phyloP scores from a whole-genome alignment of 2,797 vertebrate genomes.

The Hemitrygon akajei region DNA sequence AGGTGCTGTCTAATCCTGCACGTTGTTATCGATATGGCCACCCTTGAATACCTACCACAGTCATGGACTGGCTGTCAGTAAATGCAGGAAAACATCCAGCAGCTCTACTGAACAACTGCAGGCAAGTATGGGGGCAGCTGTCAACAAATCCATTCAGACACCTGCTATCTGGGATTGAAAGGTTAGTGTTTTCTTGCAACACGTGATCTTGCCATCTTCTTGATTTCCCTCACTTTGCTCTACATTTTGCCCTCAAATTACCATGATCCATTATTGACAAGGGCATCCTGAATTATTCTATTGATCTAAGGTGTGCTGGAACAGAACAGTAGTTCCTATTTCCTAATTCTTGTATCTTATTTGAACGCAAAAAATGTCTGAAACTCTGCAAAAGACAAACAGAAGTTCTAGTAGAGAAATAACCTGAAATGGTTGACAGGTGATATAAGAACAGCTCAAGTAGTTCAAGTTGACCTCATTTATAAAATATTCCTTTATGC shows the following conservation, averaged over 20 bases:
- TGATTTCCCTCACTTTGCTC: slow-evolving; percentile 32
- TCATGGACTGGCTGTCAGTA: slow-evolving; percentile 38
- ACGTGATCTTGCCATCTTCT: slow-evolving; percentile 40
- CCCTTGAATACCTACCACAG: slow-evolving; percentile 42
- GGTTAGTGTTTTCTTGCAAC: slow-evolving; percentile 37
- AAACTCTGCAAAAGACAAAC: not conserved
- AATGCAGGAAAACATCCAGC: slow-evolving; percentile 37
- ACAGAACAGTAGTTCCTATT: not conserved
- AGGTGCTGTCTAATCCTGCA: slow-evolving; percentile 24
- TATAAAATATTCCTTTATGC: not conserved
- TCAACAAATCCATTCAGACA: slow-evolving; percentile 41
- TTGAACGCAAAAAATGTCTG: slow-evolving; percentile 36
- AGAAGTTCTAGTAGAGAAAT: not conserved
- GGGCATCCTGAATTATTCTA: slow-evolving; percentile 41
- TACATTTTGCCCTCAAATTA: slow-evolving; percentile 38
- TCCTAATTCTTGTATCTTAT: slow-evolving; percentile 37
- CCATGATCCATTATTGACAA: slow-evolving; percentile 36
- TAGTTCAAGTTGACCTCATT: not conserved
- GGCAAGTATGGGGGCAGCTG: slow-evolving; percentile 39
- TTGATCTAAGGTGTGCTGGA: slow-evolving; percentile 38
- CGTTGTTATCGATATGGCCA: slow-evolving; percentile 22
- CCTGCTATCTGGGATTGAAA: slow-evolving; percentile 40
- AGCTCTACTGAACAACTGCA: slow-evolving; percentile 39
- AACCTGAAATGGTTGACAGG: slow-evolving; percentile 22
- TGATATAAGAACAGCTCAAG: not conserved